phyloP scores from a whole-genome alignment of 2,797 vertebrate genomes.

The Otolemur crassicaudatus region DNA sequence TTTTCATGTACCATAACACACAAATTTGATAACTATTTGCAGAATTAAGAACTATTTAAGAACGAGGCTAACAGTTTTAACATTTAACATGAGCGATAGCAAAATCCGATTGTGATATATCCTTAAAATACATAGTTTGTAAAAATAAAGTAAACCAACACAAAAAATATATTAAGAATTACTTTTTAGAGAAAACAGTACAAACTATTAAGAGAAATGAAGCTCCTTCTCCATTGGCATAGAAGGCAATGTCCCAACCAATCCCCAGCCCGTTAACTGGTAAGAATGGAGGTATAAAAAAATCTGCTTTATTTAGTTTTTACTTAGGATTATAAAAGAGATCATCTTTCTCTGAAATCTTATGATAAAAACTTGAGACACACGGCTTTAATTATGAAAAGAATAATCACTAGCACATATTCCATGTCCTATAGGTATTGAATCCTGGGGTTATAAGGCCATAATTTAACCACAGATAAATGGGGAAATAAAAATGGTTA shows the following conservation, averaged over 20 bases:
- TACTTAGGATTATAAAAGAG: background rate
- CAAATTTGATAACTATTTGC: background rate
- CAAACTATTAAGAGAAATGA: background rate
- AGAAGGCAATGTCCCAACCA: background rate
- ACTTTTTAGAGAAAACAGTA: background rate
- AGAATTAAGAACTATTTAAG: slow-evolving; percentile 12
- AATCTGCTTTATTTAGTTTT: background rate
- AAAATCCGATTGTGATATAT: background rate
- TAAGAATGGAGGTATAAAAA: background rate
- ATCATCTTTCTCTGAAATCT: background rate
- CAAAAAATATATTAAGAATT: slow-evolving; percentile 3
- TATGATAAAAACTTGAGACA: background rate
- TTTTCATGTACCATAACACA: background rate
- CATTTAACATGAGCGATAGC: background rate
- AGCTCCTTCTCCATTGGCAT: background rate
- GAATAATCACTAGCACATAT: background rate
- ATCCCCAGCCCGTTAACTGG: background rate
- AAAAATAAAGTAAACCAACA: background rate
- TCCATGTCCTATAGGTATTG: background rate
- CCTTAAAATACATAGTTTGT: background rate
- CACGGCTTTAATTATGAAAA: background rate
- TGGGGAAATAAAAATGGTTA: background rate
- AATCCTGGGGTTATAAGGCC: background rate
- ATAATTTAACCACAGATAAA: background rate
- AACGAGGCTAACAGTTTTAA: background rate